These are phyloP conservation scores for Anseranas semipalmata DNA, from an alignment of 2,113 vertebrate genomes.

Conservation along the genomic window DNA sequence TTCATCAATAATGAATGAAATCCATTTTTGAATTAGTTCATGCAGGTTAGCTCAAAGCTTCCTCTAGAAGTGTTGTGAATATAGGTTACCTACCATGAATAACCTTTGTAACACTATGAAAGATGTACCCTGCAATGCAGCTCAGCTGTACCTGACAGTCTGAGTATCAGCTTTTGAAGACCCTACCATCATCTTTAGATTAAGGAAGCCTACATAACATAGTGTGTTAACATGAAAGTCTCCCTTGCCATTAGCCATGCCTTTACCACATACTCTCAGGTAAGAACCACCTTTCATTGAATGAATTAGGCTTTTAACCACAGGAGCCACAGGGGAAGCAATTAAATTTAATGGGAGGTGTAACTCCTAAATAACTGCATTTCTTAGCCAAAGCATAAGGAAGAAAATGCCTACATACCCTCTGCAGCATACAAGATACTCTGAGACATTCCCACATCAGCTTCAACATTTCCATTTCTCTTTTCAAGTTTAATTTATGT, in stretches of 20 bases:
- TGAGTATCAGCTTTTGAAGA: background rate
- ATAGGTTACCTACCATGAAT: background rate
- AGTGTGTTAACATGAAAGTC: rapidly evolving
- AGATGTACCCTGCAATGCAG: background rate
- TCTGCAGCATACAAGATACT: background rate
- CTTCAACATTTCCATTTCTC: background rate
- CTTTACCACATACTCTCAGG: background rate
- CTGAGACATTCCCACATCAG: background rate
- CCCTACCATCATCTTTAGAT: background rate
- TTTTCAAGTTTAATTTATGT: background rate
- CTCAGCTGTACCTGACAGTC: background rate
- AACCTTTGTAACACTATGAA: background rate
- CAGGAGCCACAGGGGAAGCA: background rate
- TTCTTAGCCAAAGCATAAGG: background rate
- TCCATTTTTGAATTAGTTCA: background rate
- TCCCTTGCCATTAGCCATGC: background rate
- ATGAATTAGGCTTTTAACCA: background rate
- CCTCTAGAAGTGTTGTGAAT: background rate
- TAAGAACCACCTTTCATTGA: background rate
- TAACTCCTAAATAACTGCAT: background rate
- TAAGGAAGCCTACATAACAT: background rate
- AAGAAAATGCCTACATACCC: background rate
- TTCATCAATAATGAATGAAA: background rate
- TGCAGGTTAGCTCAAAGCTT: background rate
- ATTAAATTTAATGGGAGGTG: background rate